Percentiles rank a stretch among this genome's conserved stretches.
Conservation (phyloP, 2,888 invertebrate genomes). For the Habroteleia sp. region DNA sequence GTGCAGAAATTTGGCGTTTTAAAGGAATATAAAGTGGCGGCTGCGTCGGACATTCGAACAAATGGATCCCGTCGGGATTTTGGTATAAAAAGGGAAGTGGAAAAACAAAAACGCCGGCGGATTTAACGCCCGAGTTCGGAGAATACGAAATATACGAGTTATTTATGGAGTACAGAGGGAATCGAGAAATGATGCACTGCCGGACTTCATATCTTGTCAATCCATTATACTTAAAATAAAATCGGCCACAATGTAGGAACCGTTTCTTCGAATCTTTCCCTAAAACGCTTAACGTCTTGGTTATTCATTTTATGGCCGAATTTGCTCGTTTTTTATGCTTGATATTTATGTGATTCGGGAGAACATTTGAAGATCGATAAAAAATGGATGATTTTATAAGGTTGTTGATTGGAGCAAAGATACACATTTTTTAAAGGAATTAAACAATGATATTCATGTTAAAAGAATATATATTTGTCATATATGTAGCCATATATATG, state of each 20-base stretch:
- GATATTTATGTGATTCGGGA: too few relatives aligned
- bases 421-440: too few relatives aligned
- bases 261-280: conserved; percentile 9
- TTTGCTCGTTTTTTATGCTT: too few relatives aligned
- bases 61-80: conserved; percentile 53
- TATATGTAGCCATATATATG: too few relatives aligned
- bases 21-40: conserved; percentile 48
- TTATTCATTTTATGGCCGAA: too few relatives aligned
- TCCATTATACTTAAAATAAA: conserved; percentile 34
- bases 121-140: conserved; percentile 32
- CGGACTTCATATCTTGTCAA: conserved; percentile 47
- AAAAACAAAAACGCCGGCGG: conserved; percentile 46
- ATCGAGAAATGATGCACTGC: conserved; percentile 38
- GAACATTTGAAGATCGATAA: too few relatives aligned
- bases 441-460: too few relatives aligned
- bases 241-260: too few relatives aligned
- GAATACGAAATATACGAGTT: conserved; percentile 47
- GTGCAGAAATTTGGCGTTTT: conserved; percentile 50
- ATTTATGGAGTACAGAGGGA: conserved; percentile 37
- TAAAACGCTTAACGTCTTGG: neutral
- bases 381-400: too few relatives aligned
- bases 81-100: too few relatives aligned
- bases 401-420: too few relatives aligned
- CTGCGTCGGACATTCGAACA: conserved; percentile 49
- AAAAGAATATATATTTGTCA: too few relatives aligned